Conservation (phyloP, 2,888 invertebrate species). For the Stratiomys singularior region DNA sequence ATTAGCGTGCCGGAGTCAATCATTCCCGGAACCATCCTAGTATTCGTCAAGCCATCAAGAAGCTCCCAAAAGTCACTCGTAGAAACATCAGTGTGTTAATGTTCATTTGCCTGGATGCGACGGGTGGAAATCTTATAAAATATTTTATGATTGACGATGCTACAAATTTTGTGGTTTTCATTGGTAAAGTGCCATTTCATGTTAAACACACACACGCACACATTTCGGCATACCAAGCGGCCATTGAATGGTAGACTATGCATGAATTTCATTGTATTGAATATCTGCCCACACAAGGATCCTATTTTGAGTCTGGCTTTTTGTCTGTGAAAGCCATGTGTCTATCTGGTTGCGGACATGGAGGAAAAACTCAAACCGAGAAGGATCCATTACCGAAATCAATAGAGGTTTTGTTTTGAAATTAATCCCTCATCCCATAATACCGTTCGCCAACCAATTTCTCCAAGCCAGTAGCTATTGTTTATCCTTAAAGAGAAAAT, state of each 20-base stretch:
- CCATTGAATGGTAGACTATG: slow-evolving; percentile 63
- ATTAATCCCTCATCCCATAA: too few species aligned
- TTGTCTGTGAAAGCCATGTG: slow-evolving; percentile 66
- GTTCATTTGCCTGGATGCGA: slow-evolving; percentile 3
- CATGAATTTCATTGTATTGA: slow-evolving; percentile 69
- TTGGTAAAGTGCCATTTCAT: slow-evolving; percentile 4
- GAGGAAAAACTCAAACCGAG: too few species aligned
- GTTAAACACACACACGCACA: neutral
- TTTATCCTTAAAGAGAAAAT: too few species aligned
- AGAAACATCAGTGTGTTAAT: slow-evolving; percentile 36
- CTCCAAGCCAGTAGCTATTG: too few species aligned
- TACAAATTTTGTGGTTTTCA: slow-evolving; percentile 1
- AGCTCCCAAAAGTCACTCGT: slow-evolving; percentile 12
- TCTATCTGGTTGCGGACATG: too few species aligned
- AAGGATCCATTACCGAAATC: too few species aligned
- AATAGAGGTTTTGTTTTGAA: too few species aligned
- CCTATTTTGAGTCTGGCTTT: slow-evolving; percentile 82
- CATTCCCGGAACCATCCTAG: neutral
- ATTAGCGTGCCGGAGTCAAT: slow-evolving; percentile 55
- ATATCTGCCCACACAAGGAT: slow-evolving; percentile 88
- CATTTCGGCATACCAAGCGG: slow-evolving; percentile 58
- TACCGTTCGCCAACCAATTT: too few species aligned
- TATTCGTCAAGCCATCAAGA: neutral
- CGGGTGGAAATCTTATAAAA: slow-evolving; percentile 12
- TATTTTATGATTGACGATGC: slow-evolving; percentile 43